Base-by-base conservation (phyloP, 2,888 invertebrate genomes). In the Arctia plantaginis region DNA sequence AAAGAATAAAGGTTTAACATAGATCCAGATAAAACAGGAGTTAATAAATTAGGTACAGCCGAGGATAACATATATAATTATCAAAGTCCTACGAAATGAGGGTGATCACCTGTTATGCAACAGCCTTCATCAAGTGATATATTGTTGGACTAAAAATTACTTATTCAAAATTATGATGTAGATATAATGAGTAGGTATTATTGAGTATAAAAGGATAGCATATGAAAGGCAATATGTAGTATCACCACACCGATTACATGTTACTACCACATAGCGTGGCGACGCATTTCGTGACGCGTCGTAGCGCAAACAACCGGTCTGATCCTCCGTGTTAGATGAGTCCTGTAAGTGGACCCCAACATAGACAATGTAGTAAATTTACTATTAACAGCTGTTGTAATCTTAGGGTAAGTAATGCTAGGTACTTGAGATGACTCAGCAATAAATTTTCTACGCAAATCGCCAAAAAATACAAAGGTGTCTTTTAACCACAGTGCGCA, bases 391-490 rank as follows among this genome's bases (percentile, higher is more conserved):
- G 66, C 12, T 51, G 20, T 27, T 68, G n/a, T 73, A 66, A 35
- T 39, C 51, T 27, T n/a, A 73, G 65, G 23, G 27, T 68, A 68
- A 73, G 69, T 35, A 69, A 35, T 47, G 3, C 18, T 6, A 35
- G 35, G 20, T 70, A 70, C 44, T 59, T 66, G 18, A 70, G 33
- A 70, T 66, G 44, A 59, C 62, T 66, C 47, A 33, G 66, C 66
- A 55, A 70, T 74, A 74, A 71, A 71, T 39, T 73, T 44, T 73
- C 65, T 55, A 51, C 51, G 65, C 66, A 65, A 65, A 65, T 66
- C 69, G 73, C 73, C 62, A 62, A n/a, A n/a, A n/a, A n/a, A 62
- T 59, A 35, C 51, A 62, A 71, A 67, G 71, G 59, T 66, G 66
- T 62, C 33, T 74, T 71, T 64, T n/a, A 66, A 69, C 69, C 69